Conservation (phyloP, 2,113 vertebrate genomes). For the Meriones unguiculatus region DNA sequence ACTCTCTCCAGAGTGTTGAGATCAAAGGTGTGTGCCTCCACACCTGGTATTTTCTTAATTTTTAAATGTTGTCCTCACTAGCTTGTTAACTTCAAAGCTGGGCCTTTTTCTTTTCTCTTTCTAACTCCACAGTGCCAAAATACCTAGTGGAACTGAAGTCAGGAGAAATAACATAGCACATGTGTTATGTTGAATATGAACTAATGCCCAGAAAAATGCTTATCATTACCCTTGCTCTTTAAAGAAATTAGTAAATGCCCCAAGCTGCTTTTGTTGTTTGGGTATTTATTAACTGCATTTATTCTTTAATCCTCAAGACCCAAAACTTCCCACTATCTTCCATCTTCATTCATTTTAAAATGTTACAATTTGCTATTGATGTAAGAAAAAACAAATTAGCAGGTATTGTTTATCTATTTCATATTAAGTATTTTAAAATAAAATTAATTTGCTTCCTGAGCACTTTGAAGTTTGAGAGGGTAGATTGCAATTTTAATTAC, state of each 20-base stretch:
- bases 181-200: slow-evolving; percentile 5
- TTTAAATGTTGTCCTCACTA: background rate
- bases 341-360: slow-evolving; percentile 72
- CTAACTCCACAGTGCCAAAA: background rate
- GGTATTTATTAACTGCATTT: slow-evolving; percentile 32
- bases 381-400: slow-evolving; percentile 76
- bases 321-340: slow-evolving; percentile 52
- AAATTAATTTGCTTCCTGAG: slow-evolving; percentile 72
- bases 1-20: background rate
- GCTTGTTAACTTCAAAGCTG: background rate
- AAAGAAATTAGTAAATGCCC: slow-evolving; percentile 11
- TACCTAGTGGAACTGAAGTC: background rate
- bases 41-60: slow-evolving; percentile 10
- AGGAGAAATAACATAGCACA: background rate
- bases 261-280: slow-evolving; percentile 33
- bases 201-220: slow-evolving; percentile 12
- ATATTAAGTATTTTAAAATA: slow-evolving; percentile 79
- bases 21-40: background rate
- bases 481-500: background rate
- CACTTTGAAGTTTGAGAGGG: slow-evolving; percentile 52
- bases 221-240: slow-evolving; percentile 23
- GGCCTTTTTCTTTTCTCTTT: slow-evolving; percentile 15
- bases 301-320: slow-evolving; percentile 64
- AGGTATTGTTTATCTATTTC: slow-evolving; percentile 76
- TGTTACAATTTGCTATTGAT: slow-evolving; percentile 72